Percentiles rank a stretch among this genome's conserved stretches.
These are phyloP conservation scores for Lepidonotus clava DNA, from an alignment of 2,888 invertebrate genomes.

Conservation along the genomic window DNA sequence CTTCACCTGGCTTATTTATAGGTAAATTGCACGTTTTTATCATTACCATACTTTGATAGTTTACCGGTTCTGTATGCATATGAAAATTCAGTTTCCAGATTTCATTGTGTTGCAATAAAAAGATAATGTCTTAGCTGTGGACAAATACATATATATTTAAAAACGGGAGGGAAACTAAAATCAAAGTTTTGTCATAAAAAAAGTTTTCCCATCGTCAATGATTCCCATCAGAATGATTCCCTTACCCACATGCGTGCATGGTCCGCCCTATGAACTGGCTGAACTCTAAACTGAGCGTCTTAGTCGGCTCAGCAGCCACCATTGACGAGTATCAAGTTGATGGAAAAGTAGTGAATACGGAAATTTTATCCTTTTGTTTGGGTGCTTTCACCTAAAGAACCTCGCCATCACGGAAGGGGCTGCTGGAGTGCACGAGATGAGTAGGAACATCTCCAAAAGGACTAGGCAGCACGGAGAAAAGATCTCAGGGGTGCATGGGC, in stretches of 20 bases:
- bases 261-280: not conserved
- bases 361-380: constrained; percentile 44
- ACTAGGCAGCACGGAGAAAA: not conserved
- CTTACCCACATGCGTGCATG: not conserved
- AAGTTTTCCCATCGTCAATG: no score
- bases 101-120: no score
- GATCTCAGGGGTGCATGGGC: not conserved
- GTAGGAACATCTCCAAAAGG: not conserved
- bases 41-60: no score
- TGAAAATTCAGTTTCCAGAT: no score
- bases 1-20: no score
- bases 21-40: no score
- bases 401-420: not conserved
- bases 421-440: not conserved
- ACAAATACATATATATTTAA: no score
- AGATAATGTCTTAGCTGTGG: no score
- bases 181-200: no score
- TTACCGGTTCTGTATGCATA: no score
- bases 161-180: no score
- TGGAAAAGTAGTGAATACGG: not conserved
- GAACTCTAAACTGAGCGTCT: not conserved
- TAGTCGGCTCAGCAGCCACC: not conserved
- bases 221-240: no score
- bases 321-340: constrained; percentile 12
- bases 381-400: not conserved